These are phyloP conservation scores for Philopotamus ludificatus DNA, from an alignment of 1,140 invertebrate species.

Conservation along the genomic window DNA sequence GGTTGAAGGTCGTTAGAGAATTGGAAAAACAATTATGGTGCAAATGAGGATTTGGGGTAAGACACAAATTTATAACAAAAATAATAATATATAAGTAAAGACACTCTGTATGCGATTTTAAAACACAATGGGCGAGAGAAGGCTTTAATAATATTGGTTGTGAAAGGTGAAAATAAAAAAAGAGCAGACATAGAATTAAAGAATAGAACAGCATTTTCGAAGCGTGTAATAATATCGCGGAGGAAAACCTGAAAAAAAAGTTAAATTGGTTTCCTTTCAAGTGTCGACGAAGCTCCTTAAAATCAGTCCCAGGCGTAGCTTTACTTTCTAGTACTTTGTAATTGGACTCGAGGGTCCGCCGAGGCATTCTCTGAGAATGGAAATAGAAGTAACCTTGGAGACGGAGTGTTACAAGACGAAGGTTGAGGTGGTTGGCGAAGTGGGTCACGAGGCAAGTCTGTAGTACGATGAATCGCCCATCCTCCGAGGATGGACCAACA, in stretches of 20 bases:
- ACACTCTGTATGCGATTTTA: too few species aligned
- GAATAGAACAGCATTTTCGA: not conserved
- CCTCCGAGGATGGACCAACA: not conserved
- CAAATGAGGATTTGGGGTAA: too few species aligned
- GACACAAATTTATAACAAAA: too few species aligned
- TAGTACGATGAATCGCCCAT: too few species aligned
- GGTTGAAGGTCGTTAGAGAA: not conserved
- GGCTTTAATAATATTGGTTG: too few species aligned
- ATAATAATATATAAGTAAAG: too few species aligned
- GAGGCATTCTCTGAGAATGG: not conserved
- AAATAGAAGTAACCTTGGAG: constrained; percentile 6
- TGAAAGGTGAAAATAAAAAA: too few species aligned
- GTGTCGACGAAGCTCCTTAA: constrained; percentile 12
- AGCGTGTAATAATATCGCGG: constrained; percentile 2
- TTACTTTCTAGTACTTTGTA: constrained; percentile 14
- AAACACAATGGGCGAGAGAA: too few species aligned
- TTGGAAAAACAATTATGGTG: not conserved
- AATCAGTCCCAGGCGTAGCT: constrained; percentile 14
- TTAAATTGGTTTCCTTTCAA: constrained; percentile 22
- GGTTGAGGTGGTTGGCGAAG: not conserved
- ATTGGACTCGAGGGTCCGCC: constrained; percentile 23
- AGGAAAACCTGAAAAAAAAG: constrained; percentile 3
- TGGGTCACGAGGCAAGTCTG: not conserved
- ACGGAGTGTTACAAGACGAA: not conserved
- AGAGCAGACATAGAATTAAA: not conserved